Conservation (phyloP, 2,888 invertebrate species). For the Polyommatus iphigenia region DNA sequence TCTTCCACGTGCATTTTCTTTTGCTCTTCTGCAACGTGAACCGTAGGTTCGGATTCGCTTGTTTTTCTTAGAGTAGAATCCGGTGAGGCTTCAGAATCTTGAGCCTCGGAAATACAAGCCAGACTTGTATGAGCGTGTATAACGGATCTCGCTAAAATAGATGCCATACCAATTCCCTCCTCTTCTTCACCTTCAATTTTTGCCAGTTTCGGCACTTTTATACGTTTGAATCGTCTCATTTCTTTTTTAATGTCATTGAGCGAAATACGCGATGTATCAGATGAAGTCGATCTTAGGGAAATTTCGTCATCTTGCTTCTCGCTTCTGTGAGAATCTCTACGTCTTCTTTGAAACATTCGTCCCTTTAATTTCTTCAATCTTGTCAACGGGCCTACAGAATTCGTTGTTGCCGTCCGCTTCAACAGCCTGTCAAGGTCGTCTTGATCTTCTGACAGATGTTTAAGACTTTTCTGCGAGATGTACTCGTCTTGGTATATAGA, state of each 20-base stretch:
- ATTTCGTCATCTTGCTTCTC: conserved; percentile 77
- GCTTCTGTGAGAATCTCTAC: conserved; percentile 74
- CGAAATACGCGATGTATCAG: conserved; percentile 72
- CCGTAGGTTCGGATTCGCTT: conserved; percentile 68
- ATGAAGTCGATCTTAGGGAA: conserved; percentile 75
- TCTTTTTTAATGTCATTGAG: conserved; percentile 67
- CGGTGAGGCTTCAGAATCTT: conserved; percentile 72
- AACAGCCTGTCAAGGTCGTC: conserved; percentile 65
- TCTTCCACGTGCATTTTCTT: conserved; percentile 45
- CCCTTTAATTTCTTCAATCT: conserved; percentile 83
- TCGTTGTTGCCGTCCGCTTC: conserved; percentile 75
- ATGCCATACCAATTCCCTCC: conserved; percentile 82
- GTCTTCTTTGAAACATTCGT: conserved; percentile 53
- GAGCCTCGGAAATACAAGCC: conserved; percentile 79
- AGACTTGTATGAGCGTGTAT: conserved; percentile 80
- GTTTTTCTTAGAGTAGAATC: conserved; percentile 62
- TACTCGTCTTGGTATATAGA: conserved; percentile 68
- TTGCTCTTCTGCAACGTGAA: conserved; percentile 56
- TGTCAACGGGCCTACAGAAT: conserved; percentile 70
- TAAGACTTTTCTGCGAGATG: conserved; percentile 60
- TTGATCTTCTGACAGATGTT: conserved; percentile 68
- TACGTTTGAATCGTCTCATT: conserved; percentile 64
- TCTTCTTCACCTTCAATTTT: conserved; percentile 64
- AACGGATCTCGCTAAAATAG: conserved; percentile 83
- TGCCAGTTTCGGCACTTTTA: conserved; percentile 66